Conservation (phyloP, 1,140 invertebrate genomes). For the Argopecten irradians region DNA sequence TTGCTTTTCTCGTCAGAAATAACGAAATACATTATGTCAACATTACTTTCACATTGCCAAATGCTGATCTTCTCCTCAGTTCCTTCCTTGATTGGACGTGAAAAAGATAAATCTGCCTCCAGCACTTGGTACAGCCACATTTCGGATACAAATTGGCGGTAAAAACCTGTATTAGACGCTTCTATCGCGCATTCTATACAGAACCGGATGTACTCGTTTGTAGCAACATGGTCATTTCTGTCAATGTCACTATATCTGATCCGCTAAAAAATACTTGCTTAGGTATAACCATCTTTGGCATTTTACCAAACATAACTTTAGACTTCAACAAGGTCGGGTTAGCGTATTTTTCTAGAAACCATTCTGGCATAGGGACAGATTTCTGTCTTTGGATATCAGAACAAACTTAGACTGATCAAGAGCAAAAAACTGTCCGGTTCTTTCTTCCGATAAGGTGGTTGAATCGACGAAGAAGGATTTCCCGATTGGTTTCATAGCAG, state of each 20-base stretch:
- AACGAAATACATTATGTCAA: neutral
- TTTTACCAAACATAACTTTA: neutral
- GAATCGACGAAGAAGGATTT: neutral
- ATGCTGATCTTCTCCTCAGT: neutral
- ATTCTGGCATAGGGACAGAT: neutral
- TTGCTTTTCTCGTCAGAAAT: neutral
- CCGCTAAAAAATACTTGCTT: neutral
- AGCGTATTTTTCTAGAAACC: neutral
- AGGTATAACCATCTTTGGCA: neutral
- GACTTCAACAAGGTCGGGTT: neutral
- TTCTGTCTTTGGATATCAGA: neutral
- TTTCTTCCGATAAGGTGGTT: neutral
- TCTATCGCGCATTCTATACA: slow-evolving; percentile 7
- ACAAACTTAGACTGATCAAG: neutral
- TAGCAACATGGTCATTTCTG: neutral
- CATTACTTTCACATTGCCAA: slow-evolving; percentile 9
- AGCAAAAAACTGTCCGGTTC: neutral
- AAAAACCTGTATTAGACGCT: neutral
- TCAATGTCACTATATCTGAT: neutral
- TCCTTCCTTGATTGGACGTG: neutral
- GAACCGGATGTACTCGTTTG: neutral
- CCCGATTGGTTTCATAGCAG: neutral
- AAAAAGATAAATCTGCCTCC: neutral
- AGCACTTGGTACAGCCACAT: neutral
- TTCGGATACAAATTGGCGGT: neutral